These are phyloP conservation scores for Amblyjoppa proteus DNA, from an alignment of 2,888 invertebrate species.

Conservation along the genomic window DNA sequence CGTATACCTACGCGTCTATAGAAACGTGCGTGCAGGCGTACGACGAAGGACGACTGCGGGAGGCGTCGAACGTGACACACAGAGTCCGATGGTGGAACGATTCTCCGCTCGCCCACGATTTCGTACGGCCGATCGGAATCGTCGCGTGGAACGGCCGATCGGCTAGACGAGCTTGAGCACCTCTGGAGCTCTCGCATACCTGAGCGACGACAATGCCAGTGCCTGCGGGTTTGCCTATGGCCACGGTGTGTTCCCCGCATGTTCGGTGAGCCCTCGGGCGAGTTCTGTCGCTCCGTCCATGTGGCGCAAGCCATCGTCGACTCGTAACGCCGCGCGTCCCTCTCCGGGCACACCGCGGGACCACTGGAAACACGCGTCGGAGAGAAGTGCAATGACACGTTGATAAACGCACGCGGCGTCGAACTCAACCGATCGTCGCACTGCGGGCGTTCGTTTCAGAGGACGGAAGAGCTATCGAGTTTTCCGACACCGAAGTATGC, in stretches of 20 bases:
- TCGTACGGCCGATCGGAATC: background rate
- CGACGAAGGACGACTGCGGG: constrained; percentile 5
- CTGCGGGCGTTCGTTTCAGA: background rate
- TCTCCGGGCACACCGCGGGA: constrained; percentile 3
- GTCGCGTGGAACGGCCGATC: constrained; percentile 7
- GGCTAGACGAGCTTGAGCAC: constrained; percentile 64
- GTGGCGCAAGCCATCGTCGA: constrained; percentile 46
- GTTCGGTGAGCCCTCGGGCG: constrained; percentile 20
- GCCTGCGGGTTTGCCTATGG: constrained; percentile 72
- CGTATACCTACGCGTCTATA: constrained; percentile 21
- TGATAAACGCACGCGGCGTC: constrained; percentile 71
- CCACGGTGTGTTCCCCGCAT: constrained; percentile 58
- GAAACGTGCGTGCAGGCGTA: constrained; percentile 31
- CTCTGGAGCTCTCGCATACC: constrained; percentile 74
- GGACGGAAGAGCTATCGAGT: background rate
- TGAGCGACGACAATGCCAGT: constrained; percentile 76
- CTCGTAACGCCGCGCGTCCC: constrained; percentile 40
- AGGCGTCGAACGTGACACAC: constrained; percentile 19
- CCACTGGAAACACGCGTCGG: constrained; percentile 65
- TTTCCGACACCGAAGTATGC: background rate
- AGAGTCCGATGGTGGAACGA: constrained; percentile 18
- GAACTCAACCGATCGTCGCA: constrained; percentile 50
- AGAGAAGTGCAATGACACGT: constrained; percentile 81
- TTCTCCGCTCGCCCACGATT: constrained; percentile 26
- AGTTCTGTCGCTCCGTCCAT: constrained; percentile 53